Conservation (phyloP, 1,140 invertebrate species). For the Meloidogyne floridensis region DNA sequence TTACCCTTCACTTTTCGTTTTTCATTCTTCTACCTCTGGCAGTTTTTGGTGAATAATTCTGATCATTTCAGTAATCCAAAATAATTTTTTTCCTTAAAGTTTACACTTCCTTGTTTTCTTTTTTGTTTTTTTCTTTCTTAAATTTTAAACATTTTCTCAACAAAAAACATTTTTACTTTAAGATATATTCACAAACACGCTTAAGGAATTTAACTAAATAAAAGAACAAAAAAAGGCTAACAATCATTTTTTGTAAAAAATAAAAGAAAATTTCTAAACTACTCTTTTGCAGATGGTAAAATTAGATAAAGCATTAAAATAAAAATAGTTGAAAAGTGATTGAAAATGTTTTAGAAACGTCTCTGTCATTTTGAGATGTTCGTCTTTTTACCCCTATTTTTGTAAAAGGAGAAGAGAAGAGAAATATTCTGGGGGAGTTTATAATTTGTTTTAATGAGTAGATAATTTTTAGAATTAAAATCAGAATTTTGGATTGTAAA, state of each 20-base stretch:
- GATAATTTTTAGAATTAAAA: too few relatives aligned
- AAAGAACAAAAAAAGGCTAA: neutral
- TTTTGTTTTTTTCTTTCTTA: too few relatives aligned
- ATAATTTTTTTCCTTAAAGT: too few relatives aligned
- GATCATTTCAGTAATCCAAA: too few relatives aligned
- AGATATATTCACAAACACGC: neutral
- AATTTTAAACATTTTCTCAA: neutral
- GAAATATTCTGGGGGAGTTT: too few relatives aligned
- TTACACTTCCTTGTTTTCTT: too few relatives aligned
- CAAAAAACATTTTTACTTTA: neutral
- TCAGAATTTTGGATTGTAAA: neutral
- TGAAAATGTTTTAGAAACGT: too few relatives aligned
- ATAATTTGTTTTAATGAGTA: too few relatives aligned
- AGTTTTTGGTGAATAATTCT: too few relatives aligned
- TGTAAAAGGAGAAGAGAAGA: neutral
- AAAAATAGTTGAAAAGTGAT: too few relatives aligned
- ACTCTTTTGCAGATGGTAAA: neutral
- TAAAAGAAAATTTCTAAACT: neutral
- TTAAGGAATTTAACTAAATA: constrained; percentile 7
- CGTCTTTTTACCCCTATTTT: neutral
- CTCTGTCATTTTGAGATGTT: neutral
- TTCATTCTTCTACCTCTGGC: too few relatives aligned
- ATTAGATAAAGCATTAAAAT: neutral
- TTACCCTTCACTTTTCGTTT: too few relatives aligned
- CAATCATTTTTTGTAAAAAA: neutral